A percentile compares a stretch with the other conserved stretches of the same genome.
Evolutionary conservation across 92 coral and sea anemone species (phyloP).

Genomic region (Porites evermanni): DNA sequence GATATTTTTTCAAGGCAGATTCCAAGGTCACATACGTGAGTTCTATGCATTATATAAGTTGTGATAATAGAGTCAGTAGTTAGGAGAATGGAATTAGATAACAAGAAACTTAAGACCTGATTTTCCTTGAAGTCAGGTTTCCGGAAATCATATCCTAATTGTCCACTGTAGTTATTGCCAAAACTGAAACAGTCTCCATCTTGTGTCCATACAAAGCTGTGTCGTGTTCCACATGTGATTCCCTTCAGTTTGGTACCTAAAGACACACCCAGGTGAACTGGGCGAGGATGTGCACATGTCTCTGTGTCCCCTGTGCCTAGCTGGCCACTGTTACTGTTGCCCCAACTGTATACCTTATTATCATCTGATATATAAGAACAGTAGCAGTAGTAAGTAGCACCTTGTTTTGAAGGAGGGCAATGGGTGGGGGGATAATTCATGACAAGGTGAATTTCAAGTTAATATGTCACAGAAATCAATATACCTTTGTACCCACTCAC

Average conservation of each 20-base stretch:
- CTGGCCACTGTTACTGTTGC: constrained; percentile 99
- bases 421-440: no score
- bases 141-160: constrained; percentile 96
- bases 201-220: constrained; percentile 94
- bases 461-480: no score
- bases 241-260: constrained; percentile 76
- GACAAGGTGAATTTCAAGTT: no score
- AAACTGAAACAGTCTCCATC: constrained; percentile 96
- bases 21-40: no score
- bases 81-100: background rate
- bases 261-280: constrained; percentile 72
- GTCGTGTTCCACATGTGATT: constrained; percentile 95
- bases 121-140: constrained; percentile 97
- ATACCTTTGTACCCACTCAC: no score
- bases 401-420: no score
- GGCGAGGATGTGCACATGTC: constrained; percentile 76
- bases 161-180: constrained; percentile 97
- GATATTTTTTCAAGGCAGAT: no score
- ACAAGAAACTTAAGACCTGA: constrained; percentile 65
- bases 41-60: no score
- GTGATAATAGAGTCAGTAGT: no score
- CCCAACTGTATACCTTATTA: constrained; percentile 89
- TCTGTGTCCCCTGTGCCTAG: constrained; percentile 83
- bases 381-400: no score
- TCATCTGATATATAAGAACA: constrained; percentile 54